A percentile compares a stretch with the other conserved stretches of the same genome.
These are phyloP conservation scores for Molossus alvarezi DNA, from an alignment of 2,797 vertebrate genomes.

Conservation along the genomic window DNA sequence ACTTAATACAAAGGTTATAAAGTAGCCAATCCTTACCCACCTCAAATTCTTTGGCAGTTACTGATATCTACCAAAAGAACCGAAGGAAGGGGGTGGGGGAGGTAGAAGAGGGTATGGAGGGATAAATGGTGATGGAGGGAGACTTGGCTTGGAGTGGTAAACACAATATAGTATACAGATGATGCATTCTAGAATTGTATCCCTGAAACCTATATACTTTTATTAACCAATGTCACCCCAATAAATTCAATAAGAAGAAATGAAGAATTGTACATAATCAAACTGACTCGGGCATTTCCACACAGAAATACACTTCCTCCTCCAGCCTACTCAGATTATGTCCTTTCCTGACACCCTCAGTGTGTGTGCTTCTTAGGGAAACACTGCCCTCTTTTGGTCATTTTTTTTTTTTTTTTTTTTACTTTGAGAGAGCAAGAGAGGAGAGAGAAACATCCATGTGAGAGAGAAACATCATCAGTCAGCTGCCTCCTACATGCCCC, in stretches of 20 bases:
- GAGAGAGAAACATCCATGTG: no score
- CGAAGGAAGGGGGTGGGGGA: not conserved
- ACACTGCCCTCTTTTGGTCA: not conserved
- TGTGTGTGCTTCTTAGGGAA: not conserved
- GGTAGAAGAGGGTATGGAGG: not conserved
- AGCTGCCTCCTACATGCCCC: no score
- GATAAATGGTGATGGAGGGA: not conserved
- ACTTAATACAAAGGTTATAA: not conserved
- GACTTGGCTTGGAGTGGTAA: not conserved
- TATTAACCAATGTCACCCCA: not conserved
- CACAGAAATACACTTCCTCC: not conserved
- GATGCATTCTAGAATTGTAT: not conserved
- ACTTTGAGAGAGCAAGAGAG: no score
- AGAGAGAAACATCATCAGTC: no score
- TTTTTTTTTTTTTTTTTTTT: not conserved
- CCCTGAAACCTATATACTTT: not conserved
- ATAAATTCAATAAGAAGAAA: slow-evolving; percentile 11
- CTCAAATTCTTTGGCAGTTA: not conserved
- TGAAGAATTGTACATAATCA: not conserved
- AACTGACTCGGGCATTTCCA: not conserved
- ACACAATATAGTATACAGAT: not conserved
- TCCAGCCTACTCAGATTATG: not conserved
- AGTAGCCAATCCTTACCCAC: not conserved
- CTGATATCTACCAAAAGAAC: not conserved
- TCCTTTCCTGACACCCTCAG: not conserved